These are phyloP conservation scores for Philotrypesis tridentata DNA, from an alignment of 1,140 invertebrate species.

Conservation along the genomic window DNA sequence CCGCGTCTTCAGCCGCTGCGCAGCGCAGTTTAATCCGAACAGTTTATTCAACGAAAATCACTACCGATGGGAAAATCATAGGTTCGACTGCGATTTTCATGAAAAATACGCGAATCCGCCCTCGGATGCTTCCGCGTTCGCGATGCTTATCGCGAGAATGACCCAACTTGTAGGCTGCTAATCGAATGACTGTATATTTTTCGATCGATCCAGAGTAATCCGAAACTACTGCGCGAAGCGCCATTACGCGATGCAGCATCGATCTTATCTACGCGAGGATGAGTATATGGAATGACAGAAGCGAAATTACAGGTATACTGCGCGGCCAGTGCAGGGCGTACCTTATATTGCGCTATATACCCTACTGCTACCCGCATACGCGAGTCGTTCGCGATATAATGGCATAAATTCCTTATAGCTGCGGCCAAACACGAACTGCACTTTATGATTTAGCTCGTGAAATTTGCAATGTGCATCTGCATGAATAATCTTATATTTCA, in stretches of 20 bases:
- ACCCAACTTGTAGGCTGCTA: neutral
- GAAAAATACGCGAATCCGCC: neutral
- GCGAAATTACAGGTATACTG: neutral
- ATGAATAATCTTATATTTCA: no score
- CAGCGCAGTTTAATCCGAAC: neutral
- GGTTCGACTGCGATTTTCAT: neutral
- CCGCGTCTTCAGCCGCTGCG: no score
- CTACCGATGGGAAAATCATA: neutral
- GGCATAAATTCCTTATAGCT: neutral
- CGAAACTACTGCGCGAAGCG: conserved; percentile 16
- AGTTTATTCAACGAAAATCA: neutral
- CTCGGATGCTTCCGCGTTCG: neutral
- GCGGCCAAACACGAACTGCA: neutral
- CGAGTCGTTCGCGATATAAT: neutral
- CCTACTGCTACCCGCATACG: neutral
- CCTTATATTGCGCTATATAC: neutral
- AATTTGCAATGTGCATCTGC: neutral
- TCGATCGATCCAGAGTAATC: conserved; percentile 20
- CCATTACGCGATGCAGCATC: neutral
- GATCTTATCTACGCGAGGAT: neutral
- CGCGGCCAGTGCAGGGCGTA: no score
- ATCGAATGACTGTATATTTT: conserved; percentile 28
- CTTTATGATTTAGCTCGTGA: neutral
- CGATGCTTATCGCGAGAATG: neutral
- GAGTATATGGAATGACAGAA: neutral